Base-by-base conservation (phyloP, 1,140 invertebrate genomes). In the Steinernema khuongi region DNA sequence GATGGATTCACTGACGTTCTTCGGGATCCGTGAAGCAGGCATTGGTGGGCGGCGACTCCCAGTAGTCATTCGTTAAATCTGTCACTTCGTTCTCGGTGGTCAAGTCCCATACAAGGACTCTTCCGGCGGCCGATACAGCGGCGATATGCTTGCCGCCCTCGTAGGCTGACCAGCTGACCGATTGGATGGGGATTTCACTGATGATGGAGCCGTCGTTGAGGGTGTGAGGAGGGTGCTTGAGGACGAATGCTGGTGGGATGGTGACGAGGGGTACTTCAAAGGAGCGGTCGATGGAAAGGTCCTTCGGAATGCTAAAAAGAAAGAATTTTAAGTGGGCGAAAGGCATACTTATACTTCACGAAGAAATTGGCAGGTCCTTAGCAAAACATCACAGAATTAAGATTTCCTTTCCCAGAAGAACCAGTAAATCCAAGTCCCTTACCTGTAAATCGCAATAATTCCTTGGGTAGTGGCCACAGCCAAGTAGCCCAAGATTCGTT, bases 31-130 rank as follows among this genome's bases (percentile, higher is more conserved):
- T 17, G 26, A 60, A 60, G 19, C 50, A 60, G 7, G 26, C 26
- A 22, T 60, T 60, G 4, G 50, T 60, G 22, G 50, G 50, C 50
- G 50, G 50, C 50, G 50, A 60, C 19, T 60, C 50, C 50, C 50
- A 60, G 26, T 60, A 14, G 26, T 7, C 50, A 2, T 60, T 22
- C 50, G 50, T 60, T 22, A 60, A 26, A 60, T 60, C 50, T 4
- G 26, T 22, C 7, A 60, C 19, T 14, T 60, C 50, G 19, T 60
- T 26, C 4, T 60, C 50, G 11, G 50, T n/a, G 4, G 50, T 22
- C 50, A 60, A 22, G 19, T 60, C 50, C 14, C 50, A 60, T 7
- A 60, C 19, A 26, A 60, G 26, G 11, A 26, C 50, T 60, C 22
- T 7, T 60, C 50, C 50, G 4, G 50, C 50, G 4, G 50, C 50